These are phyloP conservation scores for Bombylius major DNA, from an alignment of 2,888 invertebrate genomes.

Conservation along the genomic window DNA sequence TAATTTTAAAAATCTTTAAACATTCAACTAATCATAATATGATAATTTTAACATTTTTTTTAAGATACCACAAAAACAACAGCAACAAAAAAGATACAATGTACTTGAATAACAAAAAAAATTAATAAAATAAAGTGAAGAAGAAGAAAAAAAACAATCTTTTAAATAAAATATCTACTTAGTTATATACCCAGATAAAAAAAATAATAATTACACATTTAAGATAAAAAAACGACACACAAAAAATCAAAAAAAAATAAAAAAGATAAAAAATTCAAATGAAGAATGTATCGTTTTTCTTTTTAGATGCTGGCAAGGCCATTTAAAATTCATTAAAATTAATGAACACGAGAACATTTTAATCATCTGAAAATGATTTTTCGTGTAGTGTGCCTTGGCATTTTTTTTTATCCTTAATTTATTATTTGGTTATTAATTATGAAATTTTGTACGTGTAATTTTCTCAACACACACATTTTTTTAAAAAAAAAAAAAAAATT, in stretches of 20 bases:
- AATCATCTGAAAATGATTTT: constrained; percentile 17
- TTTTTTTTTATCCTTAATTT: constrained; percentile 9
- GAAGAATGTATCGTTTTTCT: neutral
- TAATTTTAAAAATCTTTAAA: neutral
- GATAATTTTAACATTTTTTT: constrained; percentile 2
- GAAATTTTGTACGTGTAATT: constrained; percentile 3
- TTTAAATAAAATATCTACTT: no score
- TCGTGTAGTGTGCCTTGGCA: constrained; percentile 1
- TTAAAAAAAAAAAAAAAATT: neutral
- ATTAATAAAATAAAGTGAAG: no score
- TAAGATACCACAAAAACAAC: no score
- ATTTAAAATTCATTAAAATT: constrained; percentile 19
- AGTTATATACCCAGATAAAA: no score
- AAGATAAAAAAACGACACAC: no score
- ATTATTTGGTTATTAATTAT: constrained; percentile 14
- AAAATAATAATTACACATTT: no score
- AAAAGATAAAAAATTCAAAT: neutral
- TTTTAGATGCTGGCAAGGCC: constrained; percentile 5
- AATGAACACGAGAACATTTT: constrained; percentile 22
- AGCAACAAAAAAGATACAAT: no score
- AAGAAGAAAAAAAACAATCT: no score
- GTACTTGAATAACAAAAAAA: no score
- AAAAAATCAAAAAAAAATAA: no score
- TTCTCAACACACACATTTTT: neutral
- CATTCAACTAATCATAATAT: constrained; percentile 7